Conservation (phyloP, 2,797 vertebrate genomes). For the Pangasius sanitwongsei region DNA sequence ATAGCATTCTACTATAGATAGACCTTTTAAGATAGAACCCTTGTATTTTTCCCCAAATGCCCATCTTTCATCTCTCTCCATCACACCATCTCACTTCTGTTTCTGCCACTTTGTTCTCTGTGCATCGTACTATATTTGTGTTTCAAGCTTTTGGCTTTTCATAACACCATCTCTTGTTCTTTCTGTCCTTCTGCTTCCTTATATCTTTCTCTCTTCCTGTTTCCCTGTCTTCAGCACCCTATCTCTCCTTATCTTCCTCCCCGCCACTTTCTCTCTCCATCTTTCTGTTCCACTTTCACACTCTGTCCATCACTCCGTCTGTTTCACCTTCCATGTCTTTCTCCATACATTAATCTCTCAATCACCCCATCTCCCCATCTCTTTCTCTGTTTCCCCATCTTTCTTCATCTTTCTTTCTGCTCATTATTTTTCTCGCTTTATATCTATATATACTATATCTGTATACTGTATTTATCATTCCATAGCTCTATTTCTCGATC, state of each 20-base stretch:
- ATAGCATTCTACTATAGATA: background rate
- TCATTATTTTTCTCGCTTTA: background rate
- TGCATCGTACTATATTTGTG: background rate
- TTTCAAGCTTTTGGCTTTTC: background rate
- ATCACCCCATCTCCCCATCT: background rate
- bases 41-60: background rate
- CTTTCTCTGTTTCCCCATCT: background rate
- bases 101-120: background rate
- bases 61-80: background rate
- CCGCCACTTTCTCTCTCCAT: background rate
- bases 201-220: background rate
- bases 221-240: background rate
- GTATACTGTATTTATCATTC: background rate
- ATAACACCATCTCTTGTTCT: background rate
- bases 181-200: background rate
- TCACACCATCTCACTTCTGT: background rate
- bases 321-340: conserved; percentile 5
- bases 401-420: background rate
- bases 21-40: background rate
- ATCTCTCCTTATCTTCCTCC: background rate
- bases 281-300: conserved; percentile 4
- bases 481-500: background rate
- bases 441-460: background rate
- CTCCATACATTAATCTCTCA: background rate
- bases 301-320: conserved; percentile 10